phyloP scores from a whole-genome alignment of 1,140 invertebrate genomes.

The Cyclargus thomasi region DNA sequence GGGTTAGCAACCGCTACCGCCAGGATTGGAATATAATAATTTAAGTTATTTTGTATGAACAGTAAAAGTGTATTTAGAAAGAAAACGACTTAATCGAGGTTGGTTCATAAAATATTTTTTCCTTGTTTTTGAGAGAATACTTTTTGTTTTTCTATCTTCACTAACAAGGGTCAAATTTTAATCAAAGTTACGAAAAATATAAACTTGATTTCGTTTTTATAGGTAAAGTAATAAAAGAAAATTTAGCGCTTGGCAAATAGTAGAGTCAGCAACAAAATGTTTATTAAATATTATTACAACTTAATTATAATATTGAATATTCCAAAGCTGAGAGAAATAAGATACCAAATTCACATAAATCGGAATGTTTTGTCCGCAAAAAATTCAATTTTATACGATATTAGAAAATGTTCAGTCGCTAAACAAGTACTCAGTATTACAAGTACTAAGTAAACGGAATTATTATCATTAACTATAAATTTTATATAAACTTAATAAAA shows the following conservation, averaged over 20 bases:
- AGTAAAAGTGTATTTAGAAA: too few relatives aligned
- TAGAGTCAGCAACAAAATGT: background rate
- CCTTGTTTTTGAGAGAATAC: background rate
- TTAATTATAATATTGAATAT: background rate
- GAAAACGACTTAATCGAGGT: background rate
- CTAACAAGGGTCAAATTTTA: background rate
- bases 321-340: background rate
- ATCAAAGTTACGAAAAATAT: conserved; percentile 3
- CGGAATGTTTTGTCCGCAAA: too few relatives aligned
- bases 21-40: too few relatives aligned
- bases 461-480: background rate
- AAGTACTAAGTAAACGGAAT: too few relatives aligned
- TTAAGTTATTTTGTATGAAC: too few relatives aligned
- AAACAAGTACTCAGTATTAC: too few relatives aligned
- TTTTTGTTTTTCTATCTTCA: background rate
- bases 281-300: background rate
- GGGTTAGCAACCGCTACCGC: too few relatives aligned
- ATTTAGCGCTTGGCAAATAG: background rate
- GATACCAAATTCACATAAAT: too few relatives aligned
- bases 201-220: conserved; percentile 10
- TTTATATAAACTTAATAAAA: background rate
- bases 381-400: too few relatives aligned
- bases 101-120: background rate
- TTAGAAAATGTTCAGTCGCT: too few relatives aligned
- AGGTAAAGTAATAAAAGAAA: background rate